Evolutionary conservation across 2,797 vertebrate genomes (phyloP).

Genomic region (Macrochelys suwanniensis): DNA sequence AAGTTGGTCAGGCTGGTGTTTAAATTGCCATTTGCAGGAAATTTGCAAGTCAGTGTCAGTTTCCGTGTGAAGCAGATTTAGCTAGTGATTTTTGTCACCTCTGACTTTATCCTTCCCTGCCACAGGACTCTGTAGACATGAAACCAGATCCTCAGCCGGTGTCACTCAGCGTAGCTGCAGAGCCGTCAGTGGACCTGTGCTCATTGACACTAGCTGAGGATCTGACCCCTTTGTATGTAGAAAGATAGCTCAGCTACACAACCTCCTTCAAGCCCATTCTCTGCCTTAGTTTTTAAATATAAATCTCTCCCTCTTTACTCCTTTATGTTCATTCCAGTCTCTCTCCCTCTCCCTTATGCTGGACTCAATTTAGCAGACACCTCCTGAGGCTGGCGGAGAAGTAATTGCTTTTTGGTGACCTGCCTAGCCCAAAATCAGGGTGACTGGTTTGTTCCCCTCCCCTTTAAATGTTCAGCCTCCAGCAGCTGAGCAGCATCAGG

Average conservation of each 20-base stretch:
- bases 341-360: not conserved
- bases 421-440: fast-evolving
- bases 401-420: constrained; percentile 40
- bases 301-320: not conserved
- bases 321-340: not conserved
- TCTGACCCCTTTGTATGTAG: not conserved
- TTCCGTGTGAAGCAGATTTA: not conserved
- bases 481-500: fast-evolving
- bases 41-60: constrained; percentile 40
- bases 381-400: constrained; percentile 23
- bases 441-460: not conserved
- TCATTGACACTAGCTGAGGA: not conserved
- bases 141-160: not conserved
- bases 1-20: not conserved
- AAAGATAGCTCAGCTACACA: not conserved
- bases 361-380: constrained; percentile 8
- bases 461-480: fast-evolving
- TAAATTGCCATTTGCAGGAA: constrained; percentile 63
- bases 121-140: not conserved
- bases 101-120: constrained; percentile 7
- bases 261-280: constrained; percentile 10
- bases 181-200: fast-evolving
- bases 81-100: constrained; percentile 28
- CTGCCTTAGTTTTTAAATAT: not conserved
- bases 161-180: not conserved